phyloP scores from a whole-genome alignment of 2,888 invertebrate genomes.

The Heliconius ethilla region DNA sequence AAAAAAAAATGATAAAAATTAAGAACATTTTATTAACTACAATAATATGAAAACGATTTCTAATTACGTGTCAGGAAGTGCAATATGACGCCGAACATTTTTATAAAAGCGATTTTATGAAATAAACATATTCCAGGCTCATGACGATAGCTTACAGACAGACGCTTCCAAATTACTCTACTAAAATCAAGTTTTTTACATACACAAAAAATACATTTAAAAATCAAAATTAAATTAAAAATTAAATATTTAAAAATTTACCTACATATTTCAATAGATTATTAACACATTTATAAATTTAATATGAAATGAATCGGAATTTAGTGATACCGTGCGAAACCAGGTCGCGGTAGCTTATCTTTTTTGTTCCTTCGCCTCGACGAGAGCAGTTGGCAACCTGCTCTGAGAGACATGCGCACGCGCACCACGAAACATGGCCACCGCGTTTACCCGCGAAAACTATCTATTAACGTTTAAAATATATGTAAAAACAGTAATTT shows the following conservation, averaged over 20 bases:
- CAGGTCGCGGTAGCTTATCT: constrained; percentile 36
- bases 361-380: constrained; percentile 40
- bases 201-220: neutral
- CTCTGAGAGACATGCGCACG: constrained; percentile 64
- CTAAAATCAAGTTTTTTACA: neutral
- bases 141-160: neutral
- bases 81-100: neutral
- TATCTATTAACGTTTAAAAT: neutral
- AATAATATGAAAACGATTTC: too few relatives aligned
- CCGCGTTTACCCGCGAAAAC: constrained; percentile 63
- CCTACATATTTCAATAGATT: constrained; percentile 7
- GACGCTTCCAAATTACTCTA: neutral
- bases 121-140: neutral
- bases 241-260: neutral
- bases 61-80: too few relatives aligned
- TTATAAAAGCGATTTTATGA: neutral
- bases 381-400: constrained; percentile 42
- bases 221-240: neutral
- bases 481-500: neutral
- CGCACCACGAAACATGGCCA: constrained; percentile 60
- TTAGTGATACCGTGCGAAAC: constrained; percentile 19
- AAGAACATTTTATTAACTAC: too few relatives aligned
- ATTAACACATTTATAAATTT: constrained; percentile 1
- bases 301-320: constrained; percentile 25
- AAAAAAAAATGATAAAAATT: too few relatives aligned